These are phyloP conservation scores for Stegastes partitus DNA, from an alignment of 2,113 vertebrate species.

Conservation along the genomic window DNA sequence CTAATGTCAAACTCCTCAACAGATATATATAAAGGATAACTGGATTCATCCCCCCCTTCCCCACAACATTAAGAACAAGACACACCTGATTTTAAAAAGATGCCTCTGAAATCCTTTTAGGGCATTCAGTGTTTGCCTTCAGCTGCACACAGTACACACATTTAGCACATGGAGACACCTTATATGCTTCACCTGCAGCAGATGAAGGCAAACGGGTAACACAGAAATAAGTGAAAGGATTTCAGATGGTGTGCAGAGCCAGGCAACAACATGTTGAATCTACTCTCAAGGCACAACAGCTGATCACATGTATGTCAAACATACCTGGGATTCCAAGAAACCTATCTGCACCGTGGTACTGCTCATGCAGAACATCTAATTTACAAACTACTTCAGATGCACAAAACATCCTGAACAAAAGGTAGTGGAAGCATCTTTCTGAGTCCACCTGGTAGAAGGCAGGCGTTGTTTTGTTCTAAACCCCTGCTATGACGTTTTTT, in stretches of 20 bases:
- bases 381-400: conserved; percentile 62
- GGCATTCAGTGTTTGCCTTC: conserved; percentile 36
- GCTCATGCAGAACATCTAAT: conserved; percentile 60
- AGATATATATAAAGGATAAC: conserved; percentile 88
- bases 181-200: conserved; percentile 9
- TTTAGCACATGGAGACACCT: not conserved
- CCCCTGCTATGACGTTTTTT: conserved; percentile 81
- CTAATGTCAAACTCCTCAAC: conserved; percentile 93
- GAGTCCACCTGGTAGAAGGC: conserved; percentile 40
- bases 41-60: conserved; percentile 82
- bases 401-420: conserved; percentile 54
- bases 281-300: conserved; percentile 99
- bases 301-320: conserved; percentile 94
- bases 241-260: conserved; percentile 83
- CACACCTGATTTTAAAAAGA: conserved; percentile 84
- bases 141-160: conserved; percentile 17
- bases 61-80: conserved; percentile 88
- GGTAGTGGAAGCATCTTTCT: conserved; percentile 60
- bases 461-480: conserved; percentile 71
- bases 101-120: conserved; percentile 68
- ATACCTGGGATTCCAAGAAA: conserved; percentile 82
- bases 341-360: conserved; percentile 62
- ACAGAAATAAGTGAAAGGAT: conserved; percentile 52
- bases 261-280: conserved; percentile 95
- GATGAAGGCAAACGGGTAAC: conserved; percentile 18